These are phyloP conservation scores for Picathartes gymnocephalus DNA, from an alignment of 2,113 vertebrate genomes.

Conservation along the genomic window DNA sequence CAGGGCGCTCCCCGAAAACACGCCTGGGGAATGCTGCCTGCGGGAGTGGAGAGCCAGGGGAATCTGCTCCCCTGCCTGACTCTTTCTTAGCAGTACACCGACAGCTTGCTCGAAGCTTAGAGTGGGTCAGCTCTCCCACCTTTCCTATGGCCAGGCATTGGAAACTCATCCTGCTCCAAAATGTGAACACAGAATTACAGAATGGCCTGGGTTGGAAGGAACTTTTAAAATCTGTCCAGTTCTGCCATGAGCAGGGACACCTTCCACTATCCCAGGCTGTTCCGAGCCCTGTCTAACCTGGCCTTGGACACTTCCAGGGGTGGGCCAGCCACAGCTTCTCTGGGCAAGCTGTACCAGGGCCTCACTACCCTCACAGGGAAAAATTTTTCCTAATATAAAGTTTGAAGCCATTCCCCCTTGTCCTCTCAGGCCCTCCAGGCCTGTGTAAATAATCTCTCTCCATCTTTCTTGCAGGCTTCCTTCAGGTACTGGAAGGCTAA, in stretches of 20 bases:
- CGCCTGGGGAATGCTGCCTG: not conserved
- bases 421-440: not conserved
- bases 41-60: too few relatives aligned
- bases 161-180: not conserved
- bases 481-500: not conserved
- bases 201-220: not conserved
- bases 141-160: fast-evolving
- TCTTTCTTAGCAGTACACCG: fast-evolving
- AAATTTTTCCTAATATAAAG: not conserved
- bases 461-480: not conserved
- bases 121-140: not conserved
- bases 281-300: fast-evolving
- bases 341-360: not conserved
- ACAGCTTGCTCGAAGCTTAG: not conserved
- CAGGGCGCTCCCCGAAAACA: fast-evolving
- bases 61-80: not conserved
- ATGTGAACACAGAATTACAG: not conserved
- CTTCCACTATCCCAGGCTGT: not conserved
- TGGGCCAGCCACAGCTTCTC: not conserved
- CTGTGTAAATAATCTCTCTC: not conserved
- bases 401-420: not conserved
- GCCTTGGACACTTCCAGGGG: not conserved
- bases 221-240: not conserved
- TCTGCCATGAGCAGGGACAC: not conserved
- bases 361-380: not conserved